A percentile compares a stretch with the other conserved stretches of the same genome.
Evolutionary conservation across 2,797 vertebrate species (phyloP).

Genomic region (Tympanoctomys barrerae): DNA sequence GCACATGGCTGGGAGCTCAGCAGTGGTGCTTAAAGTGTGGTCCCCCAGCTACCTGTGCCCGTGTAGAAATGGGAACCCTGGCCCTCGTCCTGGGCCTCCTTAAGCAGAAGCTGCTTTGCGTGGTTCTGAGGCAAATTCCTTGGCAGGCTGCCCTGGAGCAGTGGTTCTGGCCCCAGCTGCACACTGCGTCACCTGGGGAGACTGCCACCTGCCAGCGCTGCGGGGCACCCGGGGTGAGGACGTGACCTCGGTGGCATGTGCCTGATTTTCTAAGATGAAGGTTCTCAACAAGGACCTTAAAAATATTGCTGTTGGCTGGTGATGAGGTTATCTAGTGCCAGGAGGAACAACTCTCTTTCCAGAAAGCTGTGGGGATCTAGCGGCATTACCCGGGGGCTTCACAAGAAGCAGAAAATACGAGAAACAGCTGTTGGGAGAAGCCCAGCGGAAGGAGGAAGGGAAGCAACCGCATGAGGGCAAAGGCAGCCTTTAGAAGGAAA

Average conservation of each 20-base stretch:
- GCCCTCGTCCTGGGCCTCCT: not conserved
- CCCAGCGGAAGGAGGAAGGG: not conserved
- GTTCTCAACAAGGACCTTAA: not conserved
- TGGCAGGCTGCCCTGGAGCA: not conserved
- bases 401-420: not conserved
- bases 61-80: not conserved
- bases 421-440: no score
- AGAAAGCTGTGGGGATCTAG: rapidly evolving
- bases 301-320: not conserved
- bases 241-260: not conserved
- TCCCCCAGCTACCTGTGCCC: not conserved
- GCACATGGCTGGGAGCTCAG: rapidly evolving
- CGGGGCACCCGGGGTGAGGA: not conserved
- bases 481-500: not conserved
- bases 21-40: not conserved
- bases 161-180: not conserved
- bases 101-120: not conserved
- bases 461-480: not conserved
- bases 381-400: not conserved
- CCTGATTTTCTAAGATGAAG: not conserved
- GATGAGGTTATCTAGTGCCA: not conserved
- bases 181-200: not conserved
- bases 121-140: no score
- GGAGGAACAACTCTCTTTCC: not conserved
- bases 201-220: not conserved